Evolutionary conservation across 2,888 invertebrate genomes (phyloP).

Genomic region (Amphipoea oculea): DNA sequence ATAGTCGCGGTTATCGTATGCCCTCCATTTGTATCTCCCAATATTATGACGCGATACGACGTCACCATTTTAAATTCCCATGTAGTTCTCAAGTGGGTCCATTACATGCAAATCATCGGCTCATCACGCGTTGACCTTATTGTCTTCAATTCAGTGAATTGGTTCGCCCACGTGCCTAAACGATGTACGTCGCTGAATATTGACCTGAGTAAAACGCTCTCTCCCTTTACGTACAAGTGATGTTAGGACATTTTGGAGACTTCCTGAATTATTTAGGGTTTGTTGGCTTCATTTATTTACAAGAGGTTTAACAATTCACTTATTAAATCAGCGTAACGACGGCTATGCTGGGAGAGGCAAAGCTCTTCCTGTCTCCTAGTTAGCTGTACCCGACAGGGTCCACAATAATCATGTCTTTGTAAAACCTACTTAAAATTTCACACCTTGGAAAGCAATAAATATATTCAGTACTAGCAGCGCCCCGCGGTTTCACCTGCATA

Average conservation of each 20-base stretch:
- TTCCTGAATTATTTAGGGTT: neutral
- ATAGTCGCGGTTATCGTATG: neutral
- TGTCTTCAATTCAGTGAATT: conserved; percentile 69
- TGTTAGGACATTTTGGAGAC: neutral
- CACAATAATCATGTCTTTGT: no score
- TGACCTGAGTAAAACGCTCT: conserved; percentile 45
- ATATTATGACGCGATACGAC: neutral
- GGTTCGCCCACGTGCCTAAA: conserved; percentile 57
- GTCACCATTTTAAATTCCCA: conserved; percentile 26
- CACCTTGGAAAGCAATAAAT: no score
- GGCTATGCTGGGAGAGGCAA: neutral
- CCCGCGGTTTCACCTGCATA: no score
- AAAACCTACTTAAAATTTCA: no score
- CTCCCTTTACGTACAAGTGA: conserved; percentile 9
- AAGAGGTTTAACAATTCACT: neutral
- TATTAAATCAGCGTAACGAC: neutral
- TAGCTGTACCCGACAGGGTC: no score
- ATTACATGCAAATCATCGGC: conserved; percentile 57
- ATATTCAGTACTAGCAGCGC: no score
- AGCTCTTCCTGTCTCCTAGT: no score
- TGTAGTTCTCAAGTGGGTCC: conserved; percentile 32
- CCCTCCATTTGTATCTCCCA: neutral
- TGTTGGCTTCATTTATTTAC: neutral
- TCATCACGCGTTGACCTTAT: conserved; percentile 66
- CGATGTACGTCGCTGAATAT: conserved; percentile 35